Percentiles rank a stretch among this genome's conserved stretches.
Conservation (phyloP, 2,888 invertebrate species). For the Diarsia dahlii region DNA sequence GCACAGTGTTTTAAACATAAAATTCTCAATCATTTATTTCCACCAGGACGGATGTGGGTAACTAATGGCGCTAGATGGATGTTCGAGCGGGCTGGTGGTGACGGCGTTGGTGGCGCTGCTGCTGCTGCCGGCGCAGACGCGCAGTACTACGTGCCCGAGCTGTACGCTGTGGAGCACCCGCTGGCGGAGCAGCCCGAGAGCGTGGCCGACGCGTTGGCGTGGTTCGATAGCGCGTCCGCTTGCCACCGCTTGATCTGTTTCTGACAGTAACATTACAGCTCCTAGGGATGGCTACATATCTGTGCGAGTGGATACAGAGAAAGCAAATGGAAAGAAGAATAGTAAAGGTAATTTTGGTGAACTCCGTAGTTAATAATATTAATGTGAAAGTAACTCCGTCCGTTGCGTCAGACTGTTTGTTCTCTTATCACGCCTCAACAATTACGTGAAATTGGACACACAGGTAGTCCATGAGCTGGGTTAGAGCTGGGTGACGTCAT, state of each 20-base stretch:
- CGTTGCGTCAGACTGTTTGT: background rate
- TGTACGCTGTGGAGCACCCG: slow-evolving; percentile 67
- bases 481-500: background rate
- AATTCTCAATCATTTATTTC: too few species aligned
- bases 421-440: background rate
- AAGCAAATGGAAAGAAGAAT: slow-evolving; percentile 84
- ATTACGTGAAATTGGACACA: background rate
- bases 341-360: slow-evolving; percentile 72
- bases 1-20: background rate
- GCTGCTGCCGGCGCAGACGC: slow-evolving; percentile 80
- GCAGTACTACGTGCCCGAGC: slow-evolving; percentile 80
- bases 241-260: slow-evolving; percentile 79
- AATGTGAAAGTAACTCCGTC: background rate
- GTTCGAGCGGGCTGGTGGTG: slow-evolving; percentile 78
- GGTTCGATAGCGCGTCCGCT: slow-evolving; percentile 63
- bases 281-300: slow-evolving; percentile 74
- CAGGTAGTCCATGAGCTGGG: background rate
- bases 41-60: slow-evolving; percentile 61
- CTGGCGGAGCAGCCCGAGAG: slow-evolving; percentile 41
- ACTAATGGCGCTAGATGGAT: slow-evolving; percentile 79
- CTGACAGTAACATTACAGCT: slow-evolving; percentile 74
- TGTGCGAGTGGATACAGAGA: slow-evolving; percentile 85
- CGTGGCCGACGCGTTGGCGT: slow-evolving; percentile 47
- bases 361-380: background rate
- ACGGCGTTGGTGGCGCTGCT: slow-evolving; percentile 78